These are phyloP conservation scores for Daboia siamensis DNA, from an alignment of 2,113 vertebrate species.

Conservation along the genomic window DNA sequence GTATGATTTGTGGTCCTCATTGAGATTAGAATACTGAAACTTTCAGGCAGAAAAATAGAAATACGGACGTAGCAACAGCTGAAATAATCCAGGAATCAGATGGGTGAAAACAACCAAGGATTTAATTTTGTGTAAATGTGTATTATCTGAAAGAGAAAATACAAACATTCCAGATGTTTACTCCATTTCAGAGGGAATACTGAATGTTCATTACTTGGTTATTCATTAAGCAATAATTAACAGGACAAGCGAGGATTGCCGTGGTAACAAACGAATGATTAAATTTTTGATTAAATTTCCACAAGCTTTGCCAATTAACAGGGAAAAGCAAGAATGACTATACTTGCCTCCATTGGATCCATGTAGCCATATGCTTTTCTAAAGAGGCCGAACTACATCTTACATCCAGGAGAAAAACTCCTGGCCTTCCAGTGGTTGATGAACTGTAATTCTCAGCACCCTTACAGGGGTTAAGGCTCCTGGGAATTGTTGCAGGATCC, in stretches of 20 bases:
- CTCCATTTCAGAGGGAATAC: not conserved
- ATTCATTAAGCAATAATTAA: constrained; percentile 1
- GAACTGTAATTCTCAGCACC: not conserved
- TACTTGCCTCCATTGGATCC: no score
- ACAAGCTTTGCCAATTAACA: not conserved
- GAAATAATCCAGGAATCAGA: not conserved
- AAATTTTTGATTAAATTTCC: not conserved
- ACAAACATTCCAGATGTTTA: not conserved
- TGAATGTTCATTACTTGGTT: not conserved
- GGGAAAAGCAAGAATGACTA: not conserved
- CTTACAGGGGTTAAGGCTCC: not conserved
- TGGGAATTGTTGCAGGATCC: not conserved
- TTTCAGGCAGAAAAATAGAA: not conserved
- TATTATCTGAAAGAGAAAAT: not conserved
- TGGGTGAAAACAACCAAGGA: not conserved
- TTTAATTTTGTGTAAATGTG: not conserved
- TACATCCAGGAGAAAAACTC: not conserved
- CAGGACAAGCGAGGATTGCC: not conserved
- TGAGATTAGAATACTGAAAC: not conserved
- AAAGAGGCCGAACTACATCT: not conserved
- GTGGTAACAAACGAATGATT: not conserved
- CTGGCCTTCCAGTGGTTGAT: not conserved
- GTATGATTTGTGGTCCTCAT: not conserved
- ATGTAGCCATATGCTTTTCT: not conserved
- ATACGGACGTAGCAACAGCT: not conserved